Percentiles rank a stretch among this genome's conserved stretches.
These are phyloP conservation scores for Ligdia adustata DNA, from an alignment of 2,888 invertebrate species.

Conservation along the genomic window DNA sequence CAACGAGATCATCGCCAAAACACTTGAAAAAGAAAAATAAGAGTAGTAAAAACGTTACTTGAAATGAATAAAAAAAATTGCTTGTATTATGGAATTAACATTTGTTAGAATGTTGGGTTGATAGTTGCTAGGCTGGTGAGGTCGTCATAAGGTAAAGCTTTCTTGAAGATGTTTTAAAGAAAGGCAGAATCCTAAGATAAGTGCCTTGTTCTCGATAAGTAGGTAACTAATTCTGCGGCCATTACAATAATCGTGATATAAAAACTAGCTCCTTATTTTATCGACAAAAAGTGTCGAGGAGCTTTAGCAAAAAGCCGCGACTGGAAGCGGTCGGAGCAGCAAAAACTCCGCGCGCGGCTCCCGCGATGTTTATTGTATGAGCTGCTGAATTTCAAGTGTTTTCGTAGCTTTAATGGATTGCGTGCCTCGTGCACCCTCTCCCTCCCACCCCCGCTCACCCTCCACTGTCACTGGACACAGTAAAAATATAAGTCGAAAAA, in stretches of 20 bases:
- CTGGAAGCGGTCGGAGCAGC: slow-evolving; percentile 46
- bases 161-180: too few relatives aligned
- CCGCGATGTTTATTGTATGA: slow-evolving; percentile 80
- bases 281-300: slow-evolving; percentile 56
- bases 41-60: too few relatives aligned
- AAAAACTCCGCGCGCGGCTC: slow-evolving; percentile 59
- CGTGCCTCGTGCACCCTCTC: slow-evolving; percentile 48
- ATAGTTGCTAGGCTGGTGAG: too few relatives aligned
- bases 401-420: slow-evolving; percentile 80
- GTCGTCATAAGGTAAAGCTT: too few relatives aligned
- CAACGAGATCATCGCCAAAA: slow-evolving; percentile 28
- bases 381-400: slow-evolving; percentile 78
- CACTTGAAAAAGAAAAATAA: slow-evolving; percentile 33
- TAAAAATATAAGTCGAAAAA: slow-evolving; percentile 44
- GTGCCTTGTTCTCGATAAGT: neutral
- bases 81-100: too few relatives aligned
- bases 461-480: slow-evolving; percentile 42
- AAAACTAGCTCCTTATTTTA: slow-evolving; percentile 41
- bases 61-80: too few relatives aligned
- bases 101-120: too few relatives aligned
- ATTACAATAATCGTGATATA: slow-evolving; percentile 37
- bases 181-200: too few relatives aligned
- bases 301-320: slow-evolving; percentile 58
- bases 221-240: slow-evolving; percentile 21
- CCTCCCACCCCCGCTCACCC: slow-evolving; percentile 43